Conservation (phyloP, 2,797 vertebrate species). For the Enteromius afrohamiltoni region DNA sequence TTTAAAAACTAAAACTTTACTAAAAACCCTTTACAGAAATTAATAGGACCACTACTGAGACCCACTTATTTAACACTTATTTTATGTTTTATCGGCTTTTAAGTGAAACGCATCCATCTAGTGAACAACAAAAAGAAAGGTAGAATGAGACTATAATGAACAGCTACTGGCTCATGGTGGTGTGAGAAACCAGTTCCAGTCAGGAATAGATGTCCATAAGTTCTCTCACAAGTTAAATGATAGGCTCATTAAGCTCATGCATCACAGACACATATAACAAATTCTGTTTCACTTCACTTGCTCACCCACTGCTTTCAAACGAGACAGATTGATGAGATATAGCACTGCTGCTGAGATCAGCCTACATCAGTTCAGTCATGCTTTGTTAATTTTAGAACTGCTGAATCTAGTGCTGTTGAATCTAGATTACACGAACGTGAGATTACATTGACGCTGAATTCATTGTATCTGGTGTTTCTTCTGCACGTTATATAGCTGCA, state of each 20-base stretch:
- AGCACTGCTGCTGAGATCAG: conserved; percentile 4
- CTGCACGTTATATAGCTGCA: not conserved
- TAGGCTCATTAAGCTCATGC: not conserved
- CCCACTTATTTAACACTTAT: conserved; percentile 4
- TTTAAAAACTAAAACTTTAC: not conserved
- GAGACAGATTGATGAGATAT: conserved; percentile 3
- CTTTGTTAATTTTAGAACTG: conserved; percentile 20
- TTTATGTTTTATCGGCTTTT: not conserved
- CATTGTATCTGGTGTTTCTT: not conserved
- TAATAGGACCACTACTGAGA: not conserved
- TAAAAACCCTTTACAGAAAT: not conserved
- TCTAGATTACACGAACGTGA: conserved; percentile 1
- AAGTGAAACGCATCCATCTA: not conserved
- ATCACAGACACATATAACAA: conserved; percentile 28
- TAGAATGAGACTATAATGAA: conserved; percentile 1
- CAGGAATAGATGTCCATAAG: not conserved
- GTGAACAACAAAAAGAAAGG: not conserved
- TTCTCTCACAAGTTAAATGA: conserved; percentile 5
- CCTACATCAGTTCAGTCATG: conserved; percentile 3
- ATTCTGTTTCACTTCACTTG: conserved; percentile 24
- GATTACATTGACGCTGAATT: not conserved
- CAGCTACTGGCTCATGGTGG: not conserved
- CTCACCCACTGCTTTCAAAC: conserved; percentile 23
- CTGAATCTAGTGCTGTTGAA: not conserved
- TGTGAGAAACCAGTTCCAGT: not conserved